Percentiles rank a stretch among this genome's conserved stretches.
These are phyloP conservation scores for Pardalotus punctatus DNA, from an alignment of 2,113 vertebrate genomes.

Conservation along the genomic window DNA sequence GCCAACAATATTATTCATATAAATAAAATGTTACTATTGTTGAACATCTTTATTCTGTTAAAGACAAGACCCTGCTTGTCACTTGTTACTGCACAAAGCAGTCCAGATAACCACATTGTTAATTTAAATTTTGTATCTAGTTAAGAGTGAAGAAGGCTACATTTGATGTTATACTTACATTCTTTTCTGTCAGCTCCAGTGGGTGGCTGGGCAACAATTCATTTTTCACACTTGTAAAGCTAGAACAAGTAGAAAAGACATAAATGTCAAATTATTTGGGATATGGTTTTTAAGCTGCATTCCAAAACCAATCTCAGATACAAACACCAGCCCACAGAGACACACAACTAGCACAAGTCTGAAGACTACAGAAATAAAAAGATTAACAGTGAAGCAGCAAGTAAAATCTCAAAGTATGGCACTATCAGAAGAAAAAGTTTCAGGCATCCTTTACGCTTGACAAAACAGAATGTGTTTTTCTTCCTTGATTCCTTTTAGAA, in stretches of 20 bases:
- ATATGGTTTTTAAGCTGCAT: neutral
- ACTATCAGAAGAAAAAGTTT: neutral
- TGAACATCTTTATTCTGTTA: neutral
- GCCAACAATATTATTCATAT: neutral
- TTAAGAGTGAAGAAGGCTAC: neutral
- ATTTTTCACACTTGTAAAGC: slow-evolving; percentile 89
- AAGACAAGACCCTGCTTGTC: neutral
- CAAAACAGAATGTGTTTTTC: neutral
- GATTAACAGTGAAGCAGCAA: neutral
- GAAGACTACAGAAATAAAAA: neutral
- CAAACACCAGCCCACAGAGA: neutral
- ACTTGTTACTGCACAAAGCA: neutral
- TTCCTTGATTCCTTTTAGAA: neutral
- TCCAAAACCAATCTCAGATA: neutral
- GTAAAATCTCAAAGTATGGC: neutral
- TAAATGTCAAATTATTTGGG: neutral
- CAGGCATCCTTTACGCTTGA: neutral
- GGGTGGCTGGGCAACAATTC: slow-evolving; percentile 91
- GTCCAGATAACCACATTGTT: neutral
- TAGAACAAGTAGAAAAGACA: slow-evolving; percentile 45
- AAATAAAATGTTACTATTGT: neutral
- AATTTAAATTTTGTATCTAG: neutral
- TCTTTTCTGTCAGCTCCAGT: slow-evolving; percentile 92
- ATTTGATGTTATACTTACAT: slow-evolving; percentile 78
- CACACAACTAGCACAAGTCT: neutral